Evolutionary conservation across 2,113 vertebrate genomes (phyloP).

Genomic region (Bufo bufo): DNA sequence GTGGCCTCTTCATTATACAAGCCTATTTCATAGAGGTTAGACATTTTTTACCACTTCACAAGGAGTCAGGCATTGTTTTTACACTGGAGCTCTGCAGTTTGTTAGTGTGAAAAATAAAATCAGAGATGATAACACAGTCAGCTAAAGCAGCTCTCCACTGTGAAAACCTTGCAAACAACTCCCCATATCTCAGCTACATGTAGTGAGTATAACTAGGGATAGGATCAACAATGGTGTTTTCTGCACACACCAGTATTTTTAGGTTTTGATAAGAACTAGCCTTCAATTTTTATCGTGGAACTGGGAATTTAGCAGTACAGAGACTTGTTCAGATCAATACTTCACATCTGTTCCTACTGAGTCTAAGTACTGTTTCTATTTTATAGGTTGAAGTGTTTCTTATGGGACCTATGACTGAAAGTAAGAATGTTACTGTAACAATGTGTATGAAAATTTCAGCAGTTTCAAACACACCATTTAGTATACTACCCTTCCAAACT

Average conservation of each 20-base stretch:
- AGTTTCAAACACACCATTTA: no score
- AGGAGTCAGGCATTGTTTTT: background rate
- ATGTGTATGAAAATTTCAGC: no score
- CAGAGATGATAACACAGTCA: no score
- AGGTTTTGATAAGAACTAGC: background rate
- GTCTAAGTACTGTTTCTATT: background rate
- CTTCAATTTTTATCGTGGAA: background rate
- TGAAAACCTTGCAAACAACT: background rate
- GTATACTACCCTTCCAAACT: no score
- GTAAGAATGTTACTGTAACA: no score
- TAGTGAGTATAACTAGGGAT: background rate
- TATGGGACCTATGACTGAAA: no score
- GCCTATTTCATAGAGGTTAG: background rate
- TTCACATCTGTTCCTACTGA: background rate
- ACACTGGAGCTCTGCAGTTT: background rate
- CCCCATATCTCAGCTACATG: background rate
- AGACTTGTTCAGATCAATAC: background rate
- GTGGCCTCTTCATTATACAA: no score
- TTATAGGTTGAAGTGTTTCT: background rate
- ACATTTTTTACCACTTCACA: background rate
- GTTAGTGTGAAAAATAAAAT: no score
- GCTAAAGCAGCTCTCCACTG: background rate
- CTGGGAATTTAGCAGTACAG: background rate
- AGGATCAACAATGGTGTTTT: background rate
- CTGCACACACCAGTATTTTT: background rate